These are phyloP conservation scores for Hylaeus volcanicus DNA, from an alignment of 1,140 invertebrate species.

Conservation along the genomic window DNA sequence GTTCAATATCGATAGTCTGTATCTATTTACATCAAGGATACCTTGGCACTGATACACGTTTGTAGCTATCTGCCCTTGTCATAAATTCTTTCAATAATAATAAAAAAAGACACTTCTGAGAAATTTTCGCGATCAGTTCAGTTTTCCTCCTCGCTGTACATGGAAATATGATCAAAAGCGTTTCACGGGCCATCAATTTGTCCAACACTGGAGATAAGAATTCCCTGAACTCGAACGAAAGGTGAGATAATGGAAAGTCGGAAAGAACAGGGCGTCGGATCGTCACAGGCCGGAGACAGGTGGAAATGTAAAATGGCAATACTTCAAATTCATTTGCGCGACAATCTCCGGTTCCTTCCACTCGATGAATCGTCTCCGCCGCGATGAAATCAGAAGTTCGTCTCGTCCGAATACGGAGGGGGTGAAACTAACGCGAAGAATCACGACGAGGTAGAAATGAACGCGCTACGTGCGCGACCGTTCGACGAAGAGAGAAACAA, in stretches of 20 bases:
- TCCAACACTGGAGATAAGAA: too few relatives aligned
- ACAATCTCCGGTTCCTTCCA: conserved; percentile 67
- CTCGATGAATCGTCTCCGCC: conserved; percentile 22
- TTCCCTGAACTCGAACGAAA: background rate
- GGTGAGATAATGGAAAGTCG: conserved; percentile 60
- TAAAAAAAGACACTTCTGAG: too few relatives aligned
- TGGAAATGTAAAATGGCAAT: conserved; percentile 67
- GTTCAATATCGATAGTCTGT: too few relatives aligned
- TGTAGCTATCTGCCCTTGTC: too few relatives aligned
- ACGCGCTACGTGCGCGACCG: conserved; percentile 1
- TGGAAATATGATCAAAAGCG: too few relatives aligned
- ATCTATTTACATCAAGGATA: too few relatives aligned
- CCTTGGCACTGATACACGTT: too few relatives aligned
- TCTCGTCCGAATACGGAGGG: conserved; percentile 5
- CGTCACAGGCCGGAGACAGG: conserved; percentile 46
- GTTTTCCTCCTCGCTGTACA: too few relatives aligned
- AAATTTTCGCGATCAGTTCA: too few relatives aligned
- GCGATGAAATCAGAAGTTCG: conserved; percentile 61
- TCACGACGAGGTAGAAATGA: background rate
- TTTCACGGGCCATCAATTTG: too few relatives aligned
- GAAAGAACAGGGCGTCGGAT: conserved; percentile 41
- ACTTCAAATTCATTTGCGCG: conserved; percentile 69
- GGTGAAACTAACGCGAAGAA: conserved; percentile 25
- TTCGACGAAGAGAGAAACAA: background rate
- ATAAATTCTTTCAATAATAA: too few relatives aligned